Conservation (phyloP, 2,797 vertebrate genomes). For the Alca torda region DNA sequence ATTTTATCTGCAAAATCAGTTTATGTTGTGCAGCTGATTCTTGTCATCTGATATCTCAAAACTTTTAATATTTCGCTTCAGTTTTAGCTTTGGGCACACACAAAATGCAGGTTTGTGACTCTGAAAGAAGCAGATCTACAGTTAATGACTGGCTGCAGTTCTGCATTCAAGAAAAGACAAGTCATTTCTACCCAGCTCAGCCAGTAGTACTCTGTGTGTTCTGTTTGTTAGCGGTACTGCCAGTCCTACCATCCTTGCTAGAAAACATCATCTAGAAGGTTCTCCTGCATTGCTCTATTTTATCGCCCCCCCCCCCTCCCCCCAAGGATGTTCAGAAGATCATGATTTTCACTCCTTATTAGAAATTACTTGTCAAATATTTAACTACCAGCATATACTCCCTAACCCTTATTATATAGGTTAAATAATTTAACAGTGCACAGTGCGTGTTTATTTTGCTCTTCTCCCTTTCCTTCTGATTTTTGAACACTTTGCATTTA, state of each 20-base stretch:
- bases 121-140: neutral
- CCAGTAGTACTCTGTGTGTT: neutral
- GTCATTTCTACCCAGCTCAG: neutral
- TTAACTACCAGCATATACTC: neutral
- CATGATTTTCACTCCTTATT: neutral
- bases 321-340: neutral
- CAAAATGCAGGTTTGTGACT: neutral
- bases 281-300: neutral
- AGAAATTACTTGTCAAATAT: neutral
- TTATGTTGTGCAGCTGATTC: neutral
- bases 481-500: neutral
- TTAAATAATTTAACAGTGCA: neutral
- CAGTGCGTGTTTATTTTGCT: neutral
- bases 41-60: neutral
- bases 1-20: conserved; percentile 4
- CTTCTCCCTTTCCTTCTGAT: neutral
- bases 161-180: neutral
- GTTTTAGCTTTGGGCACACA: neutral
- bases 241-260: neutral
- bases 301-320: fast-evolving
- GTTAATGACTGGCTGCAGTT: neutral
- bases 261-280: neutral
- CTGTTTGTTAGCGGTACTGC: neutral
- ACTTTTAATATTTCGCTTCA: neutral
- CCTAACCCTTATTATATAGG: neutral